A percentile compares a stretch with the other conserved stretches of the same genome.
These are phyloP conservation scores for Leptoteleia sp. DNA, from an alignment of 1,140 invertebrate species.

Conservation along the genomic window DNA sequence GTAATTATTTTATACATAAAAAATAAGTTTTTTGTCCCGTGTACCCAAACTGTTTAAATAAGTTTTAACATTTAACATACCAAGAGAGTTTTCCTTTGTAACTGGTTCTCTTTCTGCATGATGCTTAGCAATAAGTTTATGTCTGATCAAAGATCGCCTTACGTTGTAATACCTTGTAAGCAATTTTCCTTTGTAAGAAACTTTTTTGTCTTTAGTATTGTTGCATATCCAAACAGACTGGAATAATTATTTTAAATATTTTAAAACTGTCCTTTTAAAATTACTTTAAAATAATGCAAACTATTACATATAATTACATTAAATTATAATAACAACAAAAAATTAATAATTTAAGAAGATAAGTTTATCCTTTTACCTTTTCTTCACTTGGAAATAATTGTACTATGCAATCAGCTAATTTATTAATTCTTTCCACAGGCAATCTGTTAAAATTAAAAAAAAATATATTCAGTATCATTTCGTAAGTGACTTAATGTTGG, in stretches of 20 bases:
- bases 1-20: background rate
- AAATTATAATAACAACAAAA: too few relatives aligned
- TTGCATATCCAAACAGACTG: constrained; percentile 58
- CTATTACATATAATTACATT: too few relatives aligned
- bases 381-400: constrained; percentile 56
- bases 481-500: too few relatives aligned
- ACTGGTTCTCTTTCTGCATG: constrained; percentile 29
- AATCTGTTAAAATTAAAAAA: constrained; percentile 24
- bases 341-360: too few relatives aligned
- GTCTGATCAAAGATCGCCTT: constrained; percentile 49
- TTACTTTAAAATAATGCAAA: too few relatives aligned
- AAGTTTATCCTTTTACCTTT: constrained; percentile 24
- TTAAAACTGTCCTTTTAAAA: too few relatives aligned
- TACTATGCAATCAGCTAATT: constrained; percentile 51
- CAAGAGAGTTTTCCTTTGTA: constrained; percentile 15
- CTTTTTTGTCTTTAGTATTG: constrained; percentile 42
- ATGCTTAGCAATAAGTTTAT: constrained; percentile 56
- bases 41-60: too few relatives aligned
- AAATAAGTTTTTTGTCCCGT: too few relatives aligned
- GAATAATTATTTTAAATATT: too few relatives aligned
- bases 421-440: constrained; percentile 40
- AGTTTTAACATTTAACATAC: constrained; percentile 11
- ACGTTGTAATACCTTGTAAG: constrained; percentile 57
- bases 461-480: background rate
- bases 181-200: constrained; percentile 57